These are phyloP conservation scores for Chlorodrepanis virens DNA, from an alignment of 2,113 vertebrate species.

Conservation along the genomic window DNA sequence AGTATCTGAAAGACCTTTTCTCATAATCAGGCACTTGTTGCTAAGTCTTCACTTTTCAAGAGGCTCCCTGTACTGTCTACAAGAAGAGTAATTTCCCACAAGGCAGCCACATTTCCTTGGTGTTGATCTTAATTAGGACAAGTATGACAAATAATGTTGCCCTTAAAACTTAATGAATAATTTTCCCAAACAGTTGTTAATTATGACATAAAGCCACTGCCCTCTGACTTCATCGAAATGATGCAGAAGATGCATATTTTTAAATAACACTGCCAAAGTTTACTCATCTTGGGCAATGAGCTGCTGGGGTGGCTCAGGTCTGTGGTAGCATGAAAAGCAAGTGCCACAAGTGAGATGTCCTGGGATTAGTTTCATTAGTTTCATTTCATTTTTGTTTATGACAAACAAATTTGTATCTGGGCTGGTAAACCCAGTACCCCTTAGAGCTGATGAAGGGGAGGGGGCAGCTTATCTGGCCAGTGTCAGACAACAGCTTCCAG, in stretches of 20 bases:
- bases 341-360: background rate
- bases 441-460: background rate
- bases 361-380: background rate
- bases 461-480: background rate
- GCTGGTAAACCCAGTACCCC: background rate
- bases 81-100: background rate
- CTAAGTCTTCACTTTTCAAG: background rate
- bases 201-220: background rate
- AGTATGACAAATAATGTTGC: background rate
- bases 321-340: background rate
- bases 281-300: background rate
- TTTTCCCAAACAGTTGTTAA: background rate
- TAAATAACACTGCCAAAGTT: background rate
- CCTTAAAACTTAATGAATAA: background rate
- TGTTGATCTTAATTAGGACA: background rate
- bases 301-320: background rate
- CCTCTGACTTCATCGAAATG: background rate
- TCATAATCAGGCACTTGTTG: background rate
- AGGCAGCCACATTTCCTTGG: background rate
- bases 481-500: background rate
- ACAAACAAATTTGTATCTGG: background rate
- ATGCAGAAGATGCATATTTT: background rate
- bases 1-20: background rate
- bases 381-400: background rate
- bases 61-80: background rate